Evolutionary conservation across 2,113 vertebrate genomes (phyloP).

Genomic region (Diphyllodes magnificus): DNA sequence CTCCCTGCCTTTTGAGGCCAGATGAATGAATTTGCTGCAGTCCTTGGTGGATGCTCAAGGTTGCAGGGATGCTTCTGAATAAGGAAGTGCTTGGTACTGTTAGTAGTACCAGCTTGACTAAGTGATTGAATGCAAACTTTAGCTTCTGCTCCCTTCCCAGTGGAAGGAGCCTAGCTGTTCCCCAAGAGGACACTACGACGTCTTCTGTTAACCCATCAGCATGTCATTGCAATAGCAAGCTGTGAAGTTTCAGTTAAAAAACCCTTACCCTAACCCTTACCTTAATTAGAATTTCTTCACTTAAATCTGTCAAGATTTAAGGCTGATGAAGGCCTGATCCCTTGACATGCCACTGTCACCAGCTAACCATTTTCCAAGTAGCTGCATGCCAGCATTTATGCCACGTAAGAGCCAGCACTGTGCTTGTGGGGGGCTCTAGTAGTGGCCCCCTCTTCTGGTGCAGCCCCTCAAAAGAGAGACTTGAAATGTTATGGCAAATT

Average conservation of each 20-base stretch:
- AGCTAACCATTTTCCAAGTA: neutral
- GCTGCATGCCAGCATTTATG: neutral
- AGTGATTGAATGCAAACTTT: neutral
- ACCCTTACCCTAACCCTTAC: too few relatives aligned
- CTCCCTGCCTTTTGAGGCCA: neutral
- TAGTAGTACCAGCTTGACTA: neutral
- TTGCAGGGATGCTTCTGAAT: neutral
- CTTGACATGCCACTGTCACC: neutral
- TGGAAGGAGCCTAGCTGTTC: neutral
- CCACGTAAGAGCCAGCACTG: neutral
- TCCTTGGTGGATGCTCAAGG: neutral
- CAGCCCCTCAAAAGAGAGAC: rapidly evolving
- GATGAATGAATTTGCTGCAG: neutral
- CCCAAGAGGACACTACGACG: neutral
- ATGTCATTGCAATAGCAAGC: neutral
- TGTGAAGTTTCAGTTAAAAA: neutral
- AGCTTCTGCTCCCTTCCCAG: neutral
- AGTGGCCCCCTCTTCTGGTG: neutral
- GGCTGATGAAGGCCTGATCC: neutral
- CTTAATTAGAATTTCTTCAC: neutral
- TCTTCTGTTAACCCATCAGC: neutral
- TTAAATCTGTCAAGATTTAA: neutral
- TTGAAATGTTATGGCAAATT: rapidly evolving
- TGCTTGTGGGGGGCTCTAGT: neutral
- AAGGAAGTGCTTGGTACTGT: neutral